Percentiles rank a stretch among this genome's conserved stretches.
These are phyloP conservation scores for Lycodopsis pacificus DNA, from an alignment of 2,797 vertebrate genomes.

Conservation along the genomic window DNA sequence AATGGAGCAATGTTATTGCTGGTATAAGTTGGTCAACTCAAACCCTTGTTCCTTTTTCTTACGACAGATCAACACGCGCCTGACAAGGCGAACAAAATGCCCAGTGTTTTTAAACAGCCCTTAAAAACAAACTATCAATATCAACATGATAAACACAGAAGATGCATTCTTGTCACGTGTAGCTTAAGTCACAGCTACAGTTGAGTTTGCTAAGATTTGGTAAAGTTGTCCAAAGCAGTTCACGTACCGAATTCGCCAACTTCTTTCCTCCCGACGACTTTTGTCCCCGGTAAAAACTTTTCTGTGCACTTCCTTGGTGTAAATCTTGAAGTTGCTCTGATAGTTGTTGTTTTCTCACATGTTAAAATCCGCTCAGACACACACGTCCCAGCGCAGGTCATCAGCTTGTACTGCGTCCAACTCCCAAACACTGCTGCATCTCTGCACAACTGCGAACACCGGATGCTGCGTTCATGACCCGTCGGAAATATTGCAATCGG, in stretches of 20 bases:
- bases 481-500: not conserved
- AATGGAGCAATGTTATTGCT: not conserved
- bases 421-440: constrained; percentile 38
- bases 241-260: constrained; percentile 65
- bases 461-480: constrained; percentile 30
- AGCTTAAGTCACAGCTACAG: not conserved
- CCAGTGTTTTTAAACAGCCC: not conserved
- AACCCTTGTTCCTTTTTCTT: not conserved
- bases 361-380: constrained; percentile 42
- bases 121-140: not conserved
- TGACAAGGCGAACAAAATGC: not conserved
- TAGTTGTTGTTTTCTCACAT: constrained; percentile 56
- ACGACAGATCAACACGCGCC: not conserved
- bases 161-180: not conserved
- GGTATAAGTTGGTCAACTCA: not conserved
- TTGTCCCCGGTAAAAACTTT: not conserved
- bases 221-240: constrained; percentile 31
- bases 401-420: constrained; percentile 21
- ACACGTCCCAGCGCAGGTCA: constrained; percentile 38
- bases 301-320: not conserved
- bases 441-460: constrained; percentile 24
- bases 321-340: constrained; percentile 34
- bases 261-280: constrained; percentile 25
- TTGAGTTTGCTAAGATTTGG: constrained; percentile 13
- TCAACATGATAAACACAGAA: not conserved